Conservation (phyloP, 2,797 vertebrate genomes). For the Clamator glandarius region DNA sequence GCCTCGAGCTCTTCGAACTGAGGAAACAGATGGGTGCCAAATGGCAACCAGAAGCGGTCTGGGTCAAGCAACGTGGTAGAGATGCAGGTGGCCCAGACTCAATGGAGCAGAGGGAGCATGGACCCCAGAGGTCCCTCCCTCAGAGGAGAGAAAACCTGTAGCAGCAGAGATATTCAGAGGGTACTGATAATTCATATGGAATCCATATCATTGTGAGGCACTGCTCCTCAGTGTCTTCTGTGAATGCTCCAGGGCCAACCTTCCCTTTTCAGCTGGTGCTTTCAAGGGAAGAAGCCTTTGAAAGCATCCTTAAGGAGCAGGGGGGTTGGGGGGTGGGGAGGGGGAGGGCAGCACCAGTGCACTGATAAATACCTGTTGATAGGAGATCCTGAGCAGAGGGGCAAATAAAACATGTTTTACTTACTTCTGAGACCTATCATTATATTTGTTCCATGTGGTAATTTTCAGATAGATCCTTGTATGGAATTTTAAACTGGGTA, state of each 20-base stretch:
- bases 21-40: constrained; percentile 64
- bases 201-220: neutral
- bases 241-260: neutral
- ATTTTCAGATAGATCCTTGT: neutral
- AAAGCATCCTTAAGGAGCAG: neutral
- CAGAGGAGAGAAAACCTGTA: neutral
- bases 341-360: rapidly evolving
- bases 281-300: neutral
- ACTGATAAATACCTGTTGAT: neutral
- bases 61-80: constrained; percentile 6
- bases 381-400: neutral
- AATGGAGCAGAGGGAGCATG: neutral
- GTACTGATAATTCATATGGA: neutral
- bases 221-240: neutral
- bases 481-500: neutral
- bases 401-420: neutral
- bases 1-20: constrained; percentile 54
- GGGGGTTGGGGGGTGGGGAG: too few species aligned
- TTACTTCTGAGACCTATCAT: neutral
- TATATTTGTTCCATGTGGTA: neutral
- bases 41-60: neutral
- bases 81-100: neutral
- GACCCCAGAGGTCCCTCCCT: neutral
- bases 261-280: neutral
- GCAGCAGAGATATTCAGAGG: neutral